A percentile compares a stretch with the other conserved stretches of the same genome.
Evolutionary conservation across 2,797 vertebrate genomes (phyloP).

Genomic region (Eospalax fontanierii): DNA sequence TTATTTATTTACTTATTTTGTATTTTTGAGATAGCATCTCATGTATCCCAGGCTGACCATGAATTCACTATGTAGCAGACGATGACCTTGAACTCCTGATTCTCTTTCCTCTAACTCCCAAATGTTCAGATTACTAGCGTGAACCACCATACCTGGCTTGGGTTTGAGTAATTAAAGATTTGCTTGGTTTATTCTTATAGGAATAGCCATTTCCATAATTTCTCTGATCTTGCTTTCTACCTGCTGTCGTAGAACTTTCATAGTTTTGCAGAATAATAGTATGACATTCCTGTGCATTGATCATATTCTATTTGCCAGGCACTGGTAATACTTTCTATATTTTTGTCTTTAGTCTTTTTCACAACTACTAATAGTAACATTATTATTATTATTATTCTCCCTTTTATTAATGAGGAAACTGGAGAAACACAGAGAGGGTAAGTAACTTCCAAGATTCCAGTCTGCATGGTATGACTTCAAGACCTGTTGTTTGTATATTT

Average conservation of each 20-base stretch:
- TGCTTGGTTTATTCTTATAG: neutral
- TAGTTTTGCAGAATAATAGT: slow-evolving; percentile 20
- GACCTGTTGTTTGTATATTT: neutral
- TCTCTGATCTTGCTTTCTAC: neutral
- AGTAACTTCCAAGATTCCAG: slow-evolving; percentile 44
- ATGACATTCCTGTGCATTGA: neutral
- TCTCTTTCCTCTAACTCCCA: neutral
- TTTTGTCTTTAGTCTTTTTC: slow-evolving; percentile 6
- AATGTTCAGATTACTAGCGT: neutral
- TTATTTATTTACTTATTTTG: neutral
- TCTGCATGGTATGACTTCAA: neutral
- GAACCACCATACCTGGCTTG: neutral
- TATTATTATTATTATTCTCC: neutral
- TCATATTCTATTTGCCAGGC: slow-evolving; percentile 11
- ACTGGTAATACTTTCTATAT: neutral
- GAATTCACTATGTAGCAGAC: neutral
- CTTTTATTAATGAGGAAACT: slow-evolving; percentile 1
- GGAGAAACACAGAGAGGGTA: neutral
- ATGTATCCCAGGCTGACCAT: neutral
- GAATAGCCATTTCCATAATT: neutral
- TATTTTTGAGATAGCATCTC: neutral
- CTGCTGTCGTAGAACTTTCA: neutral
- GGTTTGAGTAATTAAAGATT: neutral
- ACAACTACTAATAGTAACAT: neutral
- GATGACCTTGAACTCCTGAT: neutral